Conservation (phyloP, 2,888 invertebrate species). For the Bugulina stolonifera region DNA sequence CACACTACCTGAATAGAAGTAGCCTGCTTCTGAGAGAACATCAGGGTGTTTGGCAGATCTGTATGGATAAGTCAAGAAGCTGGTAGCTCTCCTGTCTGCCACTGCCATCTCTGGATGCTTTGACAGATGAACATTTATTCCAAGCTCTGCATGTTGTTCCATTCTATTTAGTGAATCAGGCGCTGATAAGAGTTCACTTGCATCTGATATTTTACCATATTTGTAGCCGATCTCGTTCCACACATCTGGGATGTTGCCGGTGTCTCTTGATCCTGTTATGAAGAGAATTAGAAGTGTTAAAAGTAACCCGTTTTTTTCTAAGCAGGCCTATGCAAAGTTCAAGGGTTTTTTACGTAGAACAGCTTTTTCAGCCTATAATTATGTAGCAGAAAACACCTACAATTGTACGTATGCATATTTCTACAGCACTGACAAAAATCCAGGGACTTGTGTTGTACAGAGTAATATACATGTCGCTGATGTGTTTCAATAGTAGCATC, state of each 20-base stretch:
- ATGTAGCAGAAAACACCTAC: no score
- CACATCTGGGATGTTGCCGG: background rate
- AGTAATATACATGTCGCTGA: no score
- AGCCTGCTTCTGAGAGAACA: background rate
- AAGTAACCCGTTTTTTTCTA: no score
- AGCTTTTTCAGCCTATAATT: no score
- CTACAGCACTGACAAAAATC: no score
- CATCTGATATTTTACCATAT: background rate
- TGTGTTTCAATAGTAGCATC: no score
- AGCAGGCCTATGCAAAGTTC: no score
- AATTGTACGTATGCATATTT: no score
- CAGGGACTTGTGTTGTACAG: no score
- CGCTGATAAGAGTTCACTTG: background rate
- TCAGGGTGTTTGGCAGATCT: background rate
- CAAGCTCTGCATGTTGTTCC: background rate
- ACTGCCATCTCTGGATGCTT: background rate
- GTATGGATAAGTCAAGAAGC: background rate
- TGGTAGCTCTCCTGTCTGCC: background rate
- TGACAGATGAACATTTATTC: background rate
- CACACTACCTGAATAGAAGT: background rate
- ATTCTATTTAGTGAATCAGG: background rate
- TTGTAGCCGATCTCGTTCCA: background rate
- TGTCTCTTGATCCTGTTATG: background rate
- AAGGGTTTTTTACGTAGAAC: no score
- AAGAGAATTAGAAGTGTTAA: background rate